Evolutionary conservation across 2,113 vertebrate species (phyloP).

Genomic region (Tinamus guttatus): DNA sequence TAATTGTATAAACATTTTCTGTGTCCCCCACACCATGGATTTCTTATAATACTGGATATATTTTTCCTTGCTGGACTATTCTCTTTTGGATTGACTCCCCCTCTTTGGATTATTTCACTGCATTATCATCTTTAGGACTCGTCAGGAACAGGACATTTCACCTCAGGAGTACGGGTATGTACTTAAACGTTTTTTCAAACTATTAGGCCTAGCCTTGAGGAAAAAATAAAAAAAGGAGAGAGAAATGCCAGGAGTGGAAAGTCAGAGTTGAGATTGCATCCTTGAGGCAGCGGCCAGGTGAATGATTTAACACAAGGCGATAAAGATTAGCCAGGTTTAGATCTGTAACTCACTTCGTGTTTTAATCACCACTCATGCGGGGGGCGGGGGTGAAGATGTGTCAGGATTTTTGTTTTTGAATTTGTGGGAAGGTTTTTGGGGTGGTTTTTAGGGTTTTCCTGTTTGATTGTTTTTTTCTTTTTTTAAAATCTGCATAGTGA

Average conservation of each 20-base stretch:
- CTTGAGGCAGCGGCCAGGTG: background rate
- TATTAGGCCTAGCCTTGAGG: slow-evolving; percentile 74
- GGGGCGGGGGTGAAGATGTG: background rate
- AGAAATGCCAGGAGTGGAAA: slow-evolving; percentile 37
- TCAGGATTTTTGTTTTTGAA: background rate
- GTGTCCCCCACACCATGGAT: slow-evolving; percentile 85
- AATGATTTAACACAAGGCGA: background rate
- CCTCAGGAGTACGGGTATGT: slow-evolving; percentile 88
- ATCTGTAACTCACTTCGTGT: background rate
- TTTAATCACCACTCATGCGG: background rate
- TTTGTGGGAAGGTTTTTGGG: too few relatives aligned
- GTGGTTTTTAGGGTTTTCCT: background rate
- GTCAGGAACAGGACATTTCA: slow-evolving; percentile 88
- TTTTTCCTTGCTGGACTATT: slow-evolving; percentile 89
- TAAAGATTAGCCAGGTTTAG: background rate
- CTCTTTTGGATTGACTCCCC: slow-evolving; percentile 88
- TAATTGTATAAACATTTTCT: slow-evolving; percentile 88
- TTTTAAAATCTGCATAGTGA: background rate
- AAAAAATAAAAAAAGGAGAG: background rate
- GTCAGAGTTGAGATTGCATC: background rate
- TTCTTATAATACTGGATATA: slow-evolving; percentile 88
- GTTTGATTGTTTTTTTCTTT: background rate
- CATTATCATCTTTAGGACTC: slow-evolving; percentile 89
- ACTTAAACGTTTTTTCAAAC: slow-evolving; percentile 81
- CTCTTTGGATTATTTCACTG: slow-evolving; percentile 89